Evolutionary conservation across 2,113 vertebrate species (phyloP), one percentile per base, ranked within the genome.

Genomic region (Turnix velox): DNA sequence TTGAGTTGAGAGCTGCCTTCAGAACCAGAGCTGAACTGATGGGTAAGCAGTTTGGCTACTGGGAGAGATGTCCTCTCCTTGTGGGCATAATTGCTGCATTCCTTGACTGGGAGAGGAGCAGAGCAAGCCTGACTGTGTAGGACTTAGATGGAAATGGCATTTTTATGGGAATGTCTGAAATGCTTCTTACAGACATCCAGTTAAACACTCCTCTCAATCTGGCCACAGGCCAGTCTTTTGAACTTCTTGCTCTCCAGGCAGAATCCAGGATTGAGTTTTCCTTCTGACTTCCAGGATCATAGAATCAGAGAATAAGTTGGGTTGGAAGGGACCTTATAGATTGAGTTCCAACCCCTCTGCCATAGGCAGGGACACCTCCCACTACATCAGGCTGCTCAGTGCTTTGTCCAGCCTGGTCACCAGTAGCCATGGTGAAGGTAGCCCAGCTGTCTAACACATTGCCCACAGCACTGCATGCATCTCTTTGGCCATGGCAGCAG

Each of bases 161-260:
- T 96, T 94, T 95, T 92, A 94, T 90, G 94, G 71, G 92, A 96
- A 95, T 94, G 48, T 79, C 93, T 93, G 94, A 95, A 89, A 95
- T 96, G 89, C 71, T 37, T 85, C 62, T 58, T 71, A 14, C 55
- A 96, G 87, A 54, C 91, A 87, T 92, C 86, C 94, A 18, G 49
- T 88, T 65, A 81, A 93, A 92, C 66, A 82, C 80, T 92, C 77
- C 81, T 93, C 61, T 65, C 31, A 16, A 5, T 46, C 77, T 96
- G 95, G 91, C 91, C 63, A 76, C 57, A 40, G 39, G 88, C 92
- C 88, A 94, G 49, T 16, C 81, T 62, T 89, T 73, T 94, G 89
- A 95, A 95, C 84, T 82, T 39, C 30, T 66, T 87, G 58, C 30
- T 58, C 58, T 79, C 35, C 43, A 33, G 67, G 62, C 59, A 83